Conservation (phyloP, 2,888 invertebrate genomes). For the Stenichneumon culpator region DNA sequence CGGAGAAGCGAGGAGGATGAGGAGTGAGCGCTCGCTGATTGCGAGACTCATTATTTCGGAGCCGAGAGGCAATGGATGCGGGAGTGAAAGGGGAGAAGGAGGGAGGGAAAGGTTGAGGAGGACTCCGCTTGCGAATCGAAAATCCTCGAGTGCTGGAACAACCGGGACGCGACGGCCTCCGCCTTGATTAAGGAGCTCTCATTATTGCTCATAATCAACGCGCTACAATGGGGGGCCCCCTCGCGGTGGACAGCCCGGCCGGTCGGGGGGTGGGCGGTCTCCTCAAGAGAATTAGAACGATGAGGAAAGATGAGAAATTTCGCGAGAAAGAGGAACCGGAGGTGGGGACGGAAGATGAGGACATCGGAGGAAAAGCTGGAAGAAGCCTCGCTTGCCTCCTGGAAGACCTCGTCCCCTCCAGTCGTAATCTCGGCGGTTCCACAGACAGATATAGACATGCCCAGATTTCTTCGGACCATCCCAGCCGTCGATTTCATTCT, state of each 20-base stretch:
- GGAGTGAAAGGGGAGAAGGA: constrained; percentile 77
- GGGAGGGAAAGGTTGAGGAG: constrained; percentile 73
- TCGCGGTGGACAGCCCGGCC: constrained; percentile 11
- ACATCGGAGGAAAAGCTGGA: constrained; percentile 8
- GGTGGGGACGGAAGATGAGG: constrained; percentile 6
- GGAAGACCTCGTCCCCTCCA: not conserved
- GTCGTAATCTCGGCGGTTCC: not conserved
- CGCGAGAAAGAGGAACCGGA: not conserved
- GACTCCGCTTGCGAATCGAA: constrained; percentile 76
- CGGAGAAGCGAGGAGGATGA: not conserved
- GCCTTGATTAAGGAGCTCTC: constrained; percentile 73
- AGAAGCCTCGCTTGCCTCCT: not conserved
- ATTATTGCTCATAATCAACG: constrained; percentile 83
- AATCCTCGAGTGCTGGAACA: constrained; percentile 76
- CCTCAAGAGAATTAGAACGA: constrained; percentile 37
- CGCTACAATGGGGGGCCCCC: constrained; percentile 73
- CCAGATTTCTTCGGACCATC: not conserved
- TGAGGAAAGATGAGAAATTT: constrained; percentile 3
- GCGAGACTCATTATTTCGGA: constrained; percentile 83
- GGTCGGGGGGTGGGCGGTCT: constrained; percentile 23
- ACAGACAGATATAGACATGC: not conserved
- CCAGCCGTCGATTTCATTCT: constrained; percentile 5
- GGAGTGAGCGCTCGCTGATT: constrained; percentile 77
- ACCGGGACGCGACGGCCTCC: constrained; percentile 59
- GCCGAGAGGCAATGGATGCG: constrained; percentile 21